Evolutionary conservation across 2,113 vertebrate species (phyloP).

Genomic region (Fulmarus glacialis): DNA sequence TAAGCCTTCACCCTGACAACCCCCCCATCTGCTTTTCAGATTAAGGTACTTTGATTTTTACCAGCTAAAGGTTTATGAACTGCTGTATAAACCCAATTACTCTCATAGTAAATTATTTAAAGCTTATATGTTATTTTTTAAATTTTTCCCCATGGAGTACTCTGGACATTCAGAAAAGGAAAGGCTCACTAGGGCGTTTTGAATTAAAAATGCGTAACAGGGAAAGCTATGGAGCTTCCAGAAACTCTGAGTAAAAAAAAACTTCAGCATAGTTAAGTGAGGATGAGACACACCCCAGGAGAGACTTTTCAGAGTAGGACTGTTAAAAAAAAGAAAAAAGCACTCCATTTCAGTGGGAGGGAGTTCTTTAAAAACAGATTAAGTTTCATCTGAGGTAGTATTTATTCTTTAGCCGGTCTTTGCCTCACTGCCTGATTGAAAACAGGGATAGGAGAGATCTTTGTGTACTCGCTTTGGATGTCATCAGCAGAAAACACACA

Average conservation of each 20-base stretch:
- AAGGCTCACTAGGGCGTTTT: conserved; percentile 12
- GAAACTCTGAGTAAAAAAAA: neutral
- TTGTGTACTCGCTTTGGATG: neutral
- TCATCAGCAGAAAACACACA: neutral
- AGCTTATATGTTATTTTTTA: conserved; percentile 67
- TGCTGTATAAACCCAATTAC: conserved; percentile 71
- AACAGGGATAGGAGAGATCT: neutral
- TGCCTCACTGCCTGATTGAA: neutral
- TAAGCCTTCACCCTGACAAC: conserved; percentile 64
- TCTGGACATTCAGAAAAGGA: conserved; percentile 24
- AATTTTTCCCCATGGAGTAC: conserved; percentile 40
- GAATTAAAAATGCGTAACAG: conserved; percentile 9
- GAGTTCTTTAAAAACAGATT: conserved; percentile 39
- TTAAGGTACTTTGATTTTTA: conserved; percentile 78
- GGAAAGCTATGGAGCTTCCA: conserved; percentile 28
- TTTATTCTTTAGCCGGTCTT: neutral
- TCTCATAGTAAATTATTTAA: conserved; percentile 76
- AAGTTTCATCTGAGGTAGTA: conserved; percentile 15
- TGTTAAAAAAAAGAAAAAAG: neutral
- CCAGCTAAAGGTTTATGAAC: conserved; percentile 76
- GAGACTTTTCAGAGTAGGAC: neutral
- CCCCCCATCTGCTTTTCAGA: conserved; percentile 73
- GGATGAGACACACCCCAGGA: neutral
- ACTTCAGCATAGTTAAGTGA: neutral
- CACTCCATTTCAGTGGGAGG: neutral